Conservation (phyloP, 2,888 invertebrate species). For the Lepidonotus clava region DNA sequence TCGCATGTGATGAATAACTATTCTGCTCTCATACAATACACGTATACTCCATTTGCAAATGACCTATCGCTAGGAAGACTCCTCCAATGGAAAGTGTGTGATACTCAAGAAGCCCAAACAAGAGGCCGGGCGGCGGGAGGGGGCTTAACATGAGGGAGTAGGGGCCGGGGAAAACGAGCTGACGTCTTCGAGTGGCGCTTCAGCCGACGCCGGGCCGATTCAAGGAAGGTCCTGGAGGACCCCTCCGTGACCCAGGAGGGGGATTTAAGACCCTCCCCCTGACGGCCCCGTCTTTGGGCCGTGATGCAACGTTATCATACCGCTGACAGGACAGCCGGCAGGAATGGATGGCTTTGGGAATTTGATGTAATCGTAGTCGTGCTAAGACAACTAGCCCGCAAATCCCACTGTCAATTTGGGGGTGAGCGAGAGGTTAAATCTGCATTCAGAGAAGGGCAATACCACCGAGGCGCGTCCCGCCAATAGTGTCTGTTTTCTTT, state of each 20-base stretch:
- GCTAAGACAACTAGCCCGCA: slow-evolving; percentile 40
- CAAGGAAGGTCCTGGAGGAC: slow-evolving; percentile 19
- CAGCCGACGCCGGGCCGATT: slow-evolving; percentile 18
- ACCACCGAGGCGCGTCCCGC: too few species aligned
- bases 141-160: not conserved
- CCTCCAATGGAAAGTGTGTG: slow-evolving; percentile 12
- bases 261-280: slow-evolving; percentile 4
- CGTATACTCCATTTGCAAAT: too few species aligned
- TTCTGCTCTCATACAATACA: too few species aligned
- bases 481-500: too few species aligned
- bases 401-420: slow-evolving; percentile 35
- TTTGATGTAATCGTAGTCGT: slow-evolving; percentile 52
- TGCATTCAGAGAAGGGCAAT: not conserved
- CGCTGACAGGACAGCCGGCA: not conserved
- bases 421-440: not conserved
- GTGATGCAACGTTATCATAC: slow-evolving; percentile 39
- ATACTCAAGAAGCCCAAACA: slow-evolving; percentile 13
- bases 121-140: slow-evolving; percentile 2
- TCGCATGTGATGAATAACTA: too few species aligned
- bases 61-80: too few species aligned
- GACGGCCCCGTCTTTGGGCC: not conserved
- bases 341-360: slow-evolving; percentile 36
- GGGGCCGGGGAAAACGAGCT: slow-evolving; percentile 22
- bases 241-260: not conserved
- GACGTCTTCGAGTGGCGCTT: slow-evolving; percentile 48